A percentile compares a stretch with the other conserved stretches of the same genome.
These are phyloP conservation scores for Aviceda subcristata DNA, from an alignment of 2,113 vertebrate genomes.

Conservation along the genomic window DNA sequence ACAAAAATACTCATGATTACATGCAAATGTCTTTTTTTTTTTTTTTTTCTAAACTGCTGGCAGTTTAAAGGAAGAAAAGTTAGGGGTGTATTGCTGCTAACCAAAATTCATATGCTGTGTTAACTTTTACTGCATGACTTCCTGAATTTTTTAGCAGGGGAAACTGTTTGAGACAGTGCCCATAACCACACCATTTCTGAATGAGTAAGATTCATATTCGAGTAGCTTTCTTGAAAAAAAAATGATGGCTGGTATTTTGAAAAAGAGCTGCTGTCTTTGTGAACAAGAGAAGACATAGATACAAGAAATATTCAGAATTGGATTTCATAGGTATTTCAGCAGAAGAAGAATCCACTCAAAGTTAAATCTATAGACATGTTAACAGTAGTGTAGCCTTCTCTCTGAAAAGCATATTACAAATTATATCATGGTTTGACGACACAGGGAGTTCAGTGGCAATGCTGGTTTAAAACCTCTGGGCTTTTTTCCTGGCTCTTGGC, in stretches of 20 bases:
- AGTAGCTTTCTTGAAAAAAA: conserved; percentile 13
- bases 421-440: background rate
- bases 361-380: background rate
- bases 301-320: background rate
- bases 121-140: conserved; percentile 42
- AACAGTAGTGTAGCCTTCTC: background rate
- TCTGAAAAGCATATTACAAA: background rate
- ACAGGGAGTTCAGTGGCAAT: background rate
- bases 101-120: conserved; percentile 40
- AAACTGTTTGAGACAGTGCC: conserved; percentile 34
- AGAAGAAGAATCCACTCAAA: background rate
- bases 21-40: background rate
- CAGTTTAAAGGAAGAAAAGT: conserved; percentile 19
- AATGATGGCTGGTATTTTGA: background rate
- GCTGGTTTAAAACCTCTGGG: background rate
- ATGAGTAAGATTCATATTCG: background rate
- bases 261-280: background rate
- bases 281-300: background rate
- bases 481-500: background rate
- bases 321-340: background rate
- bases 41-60: background rate
- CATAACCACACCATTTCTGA: conserved; percentile 43
- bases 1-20: conserved; percentile 1
- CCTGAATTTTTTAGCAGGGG: conserved; percentile 52
- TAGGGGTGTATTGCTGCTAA: conserved; percentile 34